phyloP scores from a whole-genome alignment of 2,797 vertebrate species.

The Glyptemys insculpta region DNA sequence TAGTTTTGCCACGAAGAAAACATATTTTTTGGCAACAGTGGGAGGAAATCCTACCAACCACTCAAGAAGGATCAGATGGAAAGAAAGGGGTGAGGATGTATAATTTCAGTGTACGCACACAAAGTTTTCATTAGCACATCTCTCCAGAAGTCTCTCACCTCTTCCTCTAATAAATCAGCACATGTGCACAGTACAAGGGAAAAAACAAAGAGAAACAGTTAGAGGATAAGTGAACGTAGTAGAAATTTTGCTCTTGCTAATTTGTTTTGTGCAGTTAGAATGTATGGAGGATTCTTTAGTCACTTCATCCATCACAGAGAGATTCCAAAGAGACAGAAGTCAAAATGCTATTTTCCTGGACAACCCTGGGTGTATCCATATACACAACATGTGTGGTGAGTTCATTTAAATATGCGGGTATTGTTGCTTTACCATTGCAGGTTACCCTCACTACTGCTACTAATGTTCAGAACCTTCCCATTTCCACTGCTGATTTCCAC shows the following conservation, averaged over 20 bases:
- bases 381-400: background rate
- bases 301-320: background rate
- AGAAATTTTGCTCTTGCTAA: constrained; percentile 24
- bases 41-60: background rate
- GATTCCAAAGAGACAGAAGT: background rate
- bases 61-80: background rate
- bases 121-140: background rate
- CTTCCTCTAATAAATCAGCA: background rate
- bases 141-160: background rate
- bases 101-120: background rate
- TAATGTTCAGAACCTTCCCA: background rate
- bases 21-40: background rate
- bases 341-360: background rate
- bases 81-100: background rate
- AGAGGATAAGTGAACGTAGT: background rate
- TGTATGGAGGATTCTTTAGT: constrained; percentile 16
- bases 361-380: background rate
- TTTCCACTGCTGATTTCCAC: background rate
- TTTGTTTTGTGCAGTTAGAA: background rate
- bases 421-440: background rate
- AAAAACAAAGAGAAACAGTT: background rate
- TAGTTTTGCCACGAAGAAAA: background rate
- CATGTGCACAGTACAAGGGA: background rate
- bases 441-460: background rate
- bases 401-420: background rate